These are phyloP conservation scores for Armadillidium nasatum DNA, from an alignment of 1,140 invertebrate species.

Conservation along the genomic window DNA sequence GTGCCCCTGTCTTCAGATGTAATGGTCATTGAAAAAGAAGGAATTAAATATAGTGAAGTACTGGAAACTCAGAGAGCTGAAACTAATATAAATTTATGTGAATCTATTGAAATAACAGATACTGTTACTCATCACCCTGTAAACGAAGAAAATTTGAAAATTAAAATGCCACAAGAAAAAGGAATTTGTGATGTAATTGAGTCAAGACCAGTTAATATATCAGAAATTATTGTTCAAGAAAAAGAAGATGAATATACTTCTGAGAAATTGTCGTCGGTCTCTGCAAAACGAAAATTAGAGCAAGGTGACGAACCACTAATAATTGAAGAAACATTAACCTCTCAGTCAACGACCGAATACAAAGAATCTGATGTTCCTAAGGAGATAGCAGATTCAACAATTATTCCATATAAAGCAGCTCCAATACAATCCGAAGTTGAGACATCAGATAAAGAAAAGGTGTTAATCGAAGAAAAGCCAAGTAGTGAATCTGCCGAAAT, in stretches of 20 bases:
- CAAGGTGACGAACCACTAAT: slow-evolving; percentile 32
- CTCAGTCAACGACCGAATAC: slow-evolving; percentile 28
- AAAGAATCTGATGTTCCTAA: slow-evolving; percentile 19
- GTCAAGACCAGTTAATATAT: slow-evolving; percentile 31
- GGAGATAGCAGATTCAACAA: slow-evolving; percentile 32
- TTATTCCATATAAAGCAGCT: slow-evolving; percentile 34
- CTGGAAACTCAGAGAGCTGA: slow-evolving; percentile 30
- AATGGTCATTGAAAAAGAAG: slow-evolving; percentile 32
- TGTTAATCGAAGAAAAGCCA: slow-evolving; percentile 32
- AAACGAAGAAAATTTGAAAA: slow-evolving; percentile 24
- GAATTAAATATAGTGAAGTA: slow-evolving; percentile 47
- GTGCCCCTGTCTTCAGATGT: slow-evolving; percentile 34
- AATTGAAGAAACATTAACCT: slow-evolving; percentile 31
- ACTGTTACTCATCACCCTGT: slow-evolving; percentile 6
- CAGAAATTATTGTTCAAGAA: slow-evolving; percentile 27
- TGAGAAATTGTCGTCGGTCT: slow-evolving; percentile 22
- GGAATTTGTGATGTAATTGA: slow-evolving; percentile 32
- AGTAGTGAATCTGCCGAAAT: slow-evolving; percentile 18
- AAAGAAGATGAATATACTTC: slow-evolving; percentile 31
- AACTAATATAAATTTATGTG: slow-evolving; percentile 38
- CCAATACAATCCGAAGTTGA: slow-evolving; percentile 40
- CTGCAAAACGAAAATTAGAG: slow-evolving; percentile 30
- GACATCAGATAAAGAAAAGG: slow-evolving; percentile 38
- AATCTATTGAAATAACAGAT: slow-evolving; percentile 57
- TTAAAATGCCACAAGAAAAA: slow-evolving; percentile 26